A percentile compares a stretch with the other conserved stretches of the same genome.
Conservation (phyloP, 2,113 vertebrate species). For the Phalacrocorax carbo region DNA sequence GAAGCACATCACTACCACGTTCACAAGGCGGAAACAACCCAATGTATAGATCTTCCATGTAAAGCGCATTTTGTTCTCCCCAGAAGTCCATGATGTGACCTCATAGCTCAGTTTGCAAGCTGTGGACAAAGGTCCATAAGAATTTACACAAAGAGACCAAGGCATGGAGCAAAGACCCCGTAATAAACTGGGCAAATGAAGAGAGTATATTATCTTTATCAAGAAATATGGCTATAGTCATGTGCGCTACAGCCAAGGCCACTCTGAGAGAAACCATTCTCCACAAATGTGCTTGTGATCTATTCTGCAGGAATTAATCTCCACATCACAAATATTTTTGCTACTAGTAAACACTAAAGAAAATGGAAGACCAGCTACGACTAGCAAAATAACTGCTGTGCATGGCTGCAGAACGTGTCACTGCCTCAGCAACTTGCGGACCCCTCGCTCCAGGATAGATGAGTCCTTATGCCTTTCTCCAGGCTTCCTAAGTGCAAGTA, state of each 20-base stretch:
- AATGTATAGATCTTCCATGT: not conserved
- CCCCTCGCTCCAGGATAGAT: not conserved
- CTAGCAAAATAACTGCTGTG: not conserved
- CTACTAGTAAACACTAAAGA: not conserved
- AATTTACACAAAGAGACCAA: not conserved
- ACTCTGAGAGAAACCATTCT: not conserved
- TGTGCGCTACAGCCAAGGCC: not conserved
- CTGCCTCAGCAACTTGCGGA: not conserved
- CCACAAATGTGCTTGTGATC: not conserved
- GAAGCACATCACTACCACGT: rapidly evolving
- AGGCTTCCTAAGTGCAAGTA: not conserved
- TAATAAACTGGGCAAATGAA: not conserved
- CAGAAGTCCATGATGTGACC: not conserved
- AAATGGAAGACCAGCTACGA: not conserved
- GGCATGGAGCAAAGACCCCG: not conserved
- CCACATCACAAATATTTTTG: not conserved
- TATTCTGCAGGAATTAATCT: not conserved
- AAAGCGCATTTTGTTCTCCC: not conserved
- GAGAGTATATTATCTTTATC: not conserved
- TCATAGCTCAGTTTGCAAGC: not conserved
- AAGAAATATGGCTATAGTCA: not conserved
- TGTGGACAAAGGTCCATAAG: not conserved
- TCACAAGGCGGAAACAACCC: not conserved
- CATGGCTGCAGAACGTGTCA: not conserved
- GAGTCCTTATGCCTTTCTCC: not conserved